Base-by-base conservation (phyloP, 2,113 vertebrate genomes). In the Chaetorhynchus papuensis region DNA sequence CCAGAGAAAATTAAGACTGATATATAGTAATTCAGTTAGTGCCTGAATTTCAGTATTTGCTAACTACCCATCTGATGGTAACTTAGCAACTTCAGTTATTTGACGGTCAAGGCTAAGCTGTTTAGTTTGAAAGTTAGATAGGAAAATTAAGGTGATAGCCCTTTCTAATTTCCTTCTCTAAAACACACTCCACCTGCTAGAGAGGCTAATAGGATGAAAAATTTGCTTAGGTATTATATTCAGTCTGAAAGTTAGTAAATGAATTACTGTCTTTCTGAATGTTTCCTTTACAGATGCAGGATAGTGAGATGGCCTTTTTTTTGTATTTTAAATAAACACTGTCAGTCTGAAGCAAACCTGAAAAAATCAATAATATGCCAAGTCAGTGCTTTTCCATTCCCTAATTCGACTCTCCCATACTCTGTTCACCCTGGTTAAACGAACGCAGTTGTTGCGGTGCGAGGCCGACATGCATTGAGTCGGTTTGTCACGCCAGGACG, bases 381-480 rank as follows among this genome's bases (percentile, higher is more conserved):
- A 42, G 27, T 35, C 83, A 44, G 9, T 68, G 60, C 30, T 41
- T 82, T 63, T 65, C 81, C 31, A 16, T 82, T 78, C 52, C 30
- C 35, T 28, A 52, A 23, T 35, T 90, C 44, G 68, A 2, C 45
- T 86, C 28, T 77, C 30, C 50, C 45, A 30, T 41, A 16, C n/a
- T 65, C 6, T 1, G 1, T 31, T 93, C 44, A 60, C 44, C 44
- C 41, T 49, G 28, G 31, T 21, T 30, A 69, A 1, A 4, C 9
- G 66, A 85, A 27, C 3, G 0, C 41, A 64, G 18, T 17, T 0
- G 0, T 61, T 47, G 35, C 4, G 16, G 42, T 22, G n/a, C 2
- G 4, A 61, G 50, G 42, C 45, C 54, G 63, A 26, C 59, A 10
- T 2, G 68, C 35, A 6, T 11, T 64, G 33, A 47, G 56, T 19